These are phyloP conservation scores for Philopotamus ludificatus DNA, from an alignment of 1,140 invertebrate genomes.

Conservation along the genomic window DNA sequence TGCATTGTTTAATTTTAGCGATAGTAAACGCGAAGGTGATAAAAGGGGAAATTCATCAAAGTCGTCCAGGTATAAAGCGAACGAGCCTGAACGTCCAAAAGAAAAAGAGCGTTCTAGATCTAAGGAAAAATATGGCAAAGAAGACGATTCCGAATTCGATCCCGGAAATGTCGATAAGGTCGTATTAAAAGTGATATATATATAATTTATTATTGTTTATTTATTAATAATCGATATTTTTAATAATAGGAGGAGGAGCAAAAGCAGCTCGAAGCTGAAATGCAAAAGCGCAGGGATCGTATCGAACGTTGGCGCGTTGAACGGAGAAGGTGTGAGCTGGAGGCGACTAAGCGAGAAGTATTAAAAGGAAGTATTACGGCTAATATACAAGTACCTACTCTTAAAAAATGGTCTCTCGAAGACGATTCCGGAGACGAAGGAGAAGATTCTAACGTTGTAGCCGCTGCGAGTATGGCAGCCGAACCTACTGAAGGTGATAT, in stretches of 20 bases:
- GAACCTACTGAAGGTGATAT: slow-evolving; percentile 40
- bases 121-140: slow-evolving; percentile 59
- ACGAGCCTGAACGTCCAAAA: slow-evolving; percentile 49
- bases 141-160: slow-evolving; percentile 66
- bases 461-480: slow-evolving; percentile 51
- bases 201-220: neutral
- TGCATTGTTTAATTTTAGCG: slow-evolving; percentile 38
- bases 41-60: slow-evolving; percentile 39
- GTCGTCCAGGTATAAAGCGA: slow-evolving; percentile 49
- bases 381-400: slow-evolving; percentile 58
- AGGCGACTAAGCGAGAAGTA: slow-evolving; percentile 73
- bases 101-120: slow-evolving; percentile 54
- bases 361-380: slow-evolving; percentile 59
- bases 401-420: slow-evolving; percentile 91
- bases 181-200: slow-evolving; percentile 25
- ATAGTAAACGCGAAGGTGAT: slow-evolving; percentile 52
- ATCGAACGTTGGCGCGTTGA: slow-evolving; percentile 91
- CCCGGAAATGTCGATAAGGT: slow-evolving; percentile 74
- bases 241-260: slow-evolving; percentile 75
- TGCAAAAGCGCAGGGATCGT: slow-evolving; percentile 92
- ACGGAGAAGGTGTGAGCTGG: slow-evolving; percentile 81
- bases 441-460: slow-evolving; percentile 53
- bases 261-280: slow-evolving; percentile 87
- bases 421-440: slow-evolving; percentile 81
- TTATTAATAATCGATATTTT: slow-evolving; percentile 25